These are phyloP conservation scores for Dicrostonyx torquatus DNA, from an alignment of 2,797 vertebrate species.

Conservation along the genomic window DNA sequence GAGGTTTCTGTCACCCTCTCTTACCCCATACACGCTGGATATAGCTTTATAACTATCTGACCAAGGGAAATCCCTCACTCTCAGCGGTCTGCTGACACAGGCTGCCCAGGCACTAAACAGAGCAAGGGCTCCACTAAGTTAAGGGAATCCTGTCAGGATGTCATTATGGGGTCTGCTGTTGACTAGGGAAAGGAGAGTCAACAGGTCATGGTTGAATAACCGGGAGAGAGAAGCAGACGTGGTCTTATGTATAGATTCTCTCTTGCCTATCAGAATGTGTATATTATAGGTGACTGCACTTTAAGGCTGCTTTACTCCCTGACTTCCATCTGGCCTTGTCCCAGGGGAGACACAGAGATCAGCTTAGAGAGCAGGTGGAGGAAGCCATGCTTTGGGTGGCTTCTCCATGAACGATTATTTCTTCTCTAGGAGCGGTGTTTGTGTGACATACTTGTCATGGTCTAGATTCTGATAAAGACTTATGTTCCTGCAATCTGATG, in stretches of 20 bases:
- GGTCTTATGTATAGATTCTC: not conserved
- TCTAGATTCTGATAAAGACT: not conserved
- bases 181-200: not conserved
- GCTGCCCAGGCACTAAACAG: not conserved
- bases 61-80: not conserved
- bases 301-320: not conserved
- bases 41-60: not conserved
- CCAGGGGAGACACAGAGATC: not conserved
- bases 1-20: not conserved
- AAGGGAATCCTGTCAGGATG: not conserved
- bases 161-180: not conserved
- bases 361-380: not conserved
- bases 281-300: not conserved
- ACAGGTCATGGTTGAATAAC: slow-evolving; percentile 6
- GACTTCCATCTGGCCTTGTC: not conserved
- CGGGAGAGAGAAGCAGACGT: slow-evolving; percentile 16
- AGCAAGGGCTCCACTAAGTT: not conserved
- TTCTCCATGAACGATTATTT: not conserved
- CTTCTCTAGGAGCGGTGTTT: not conserved
- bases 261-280: not conserved
- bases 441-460: not conserved
- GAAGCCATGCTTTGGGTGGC: not conserved
- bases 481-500: not conserved
- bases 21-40: not conserved
- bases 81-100: not conserved